Evolutionary conservation across 2,113 vertebrate species (phyloP), one percentile per base, ranked within the genome.

Genomic region (Pteropus alecto): DNA sequence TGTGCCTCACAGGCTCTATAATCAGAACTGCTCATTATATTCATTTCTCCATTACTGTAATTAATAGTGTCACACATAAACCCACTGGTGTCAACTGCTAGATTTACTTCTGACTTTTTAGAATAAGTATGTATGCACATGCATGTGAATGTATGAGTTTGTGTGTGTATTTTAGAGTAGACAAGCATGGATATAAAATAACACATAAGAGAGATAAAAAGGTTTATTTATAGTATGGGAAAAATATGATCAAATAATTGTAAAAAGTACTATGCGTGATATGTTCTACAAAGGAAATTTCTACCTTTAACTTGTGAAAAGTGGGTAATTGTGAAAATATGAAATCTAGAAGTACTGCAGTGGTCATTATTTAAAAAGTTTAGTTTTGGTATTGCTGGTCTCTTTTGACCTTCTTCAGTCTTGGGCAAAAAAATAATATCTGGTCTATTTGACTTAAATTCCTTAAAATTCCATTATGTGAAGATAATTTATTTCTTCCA

Each of bases 1-100:
- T 2, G 0, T 16, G 1, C 0, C 38, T 5, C 28, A n/a, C 5
- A 51, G 1, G 0, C 26, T 79, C 13, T 83, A 2, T 8, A 33
- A 77, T 51, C 22, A 35, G 35, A 70, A 43, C 21, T 2, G 28
- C 15, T 58, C n/a, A 18, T 7, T 54, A 4, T 18, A 77, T 14
- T 63, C 16, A 84, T 65, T 94, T 65, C 28, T 38, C 4, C 2
- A 67, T 46, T 38, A 21, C 21, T 56, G 48, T 22, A 58, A 61
- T 48, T 54, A 76, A 89, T 9, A 43, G 63, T 11, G 0, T 26
- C 65, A 33, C 43, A 35, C 6, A n/a, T 26, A 67, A 83, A 54
- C 18, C 43, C 15, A 33, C 2, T 67, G 26, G 16, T 19, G 8
- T 76, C 56, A 56, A 54, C 9, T 12, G 38, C 15, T 18, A 71